A percentile compares a stretch with the other conserved stretches of the same genome.
These are phyloP conservation scores for Laterallus jamaicensis DNA, from an alignment of 2,113 vertebrate species.

Conservation along the genomic window DNA sequence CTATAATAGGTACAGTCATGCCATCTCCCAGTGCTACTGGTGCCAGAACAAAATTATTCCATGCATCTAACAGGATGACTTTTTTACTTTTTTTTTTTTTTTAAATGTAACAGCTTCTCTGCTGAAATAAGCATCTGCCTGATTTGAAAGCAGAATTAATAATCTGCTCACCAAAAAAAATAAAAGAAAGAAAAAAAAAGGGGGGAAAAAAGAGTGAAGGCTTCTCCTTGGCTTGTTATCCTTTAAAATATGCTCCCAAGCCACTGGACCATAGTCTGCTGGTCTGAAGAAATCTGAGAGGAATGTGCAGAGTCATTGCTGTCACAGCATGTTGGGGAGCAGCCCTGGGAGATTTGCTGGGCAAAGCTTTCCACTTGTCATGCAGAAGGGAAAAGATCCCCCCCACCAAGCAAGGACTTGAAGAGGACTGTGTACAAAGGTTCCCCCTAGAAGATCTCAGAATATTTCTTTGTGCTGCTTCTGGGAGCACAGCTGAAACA, in stretches of 20 bases:
- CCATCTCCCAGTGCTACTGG: constrained; percentile 14
- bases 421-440: neutral
- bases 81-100: constrained; percentile 20
- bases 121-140: constrained; percentile 29
- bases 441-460: neutral
- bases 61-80: neutral
- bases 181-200: neutral
- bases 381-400: neutral
- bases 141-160: constrained; percentile 51
- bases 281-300: neutral
- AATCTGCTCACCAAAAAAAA: neutral
- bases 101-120: constrained; percentile 25
- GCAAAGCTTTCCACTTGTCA: neutral
- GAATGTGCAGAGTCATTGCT: neutral
- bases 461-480: neutral
- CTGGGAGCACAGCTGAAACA: neutral
- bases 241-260: constrained; percentile 17
- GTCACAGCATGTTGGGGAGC: neutral
- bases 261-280: neutral
- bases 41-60: constrained; percentile 56
- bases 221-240: constrained; percentile 42
- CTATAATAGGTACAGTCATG: constrained; percentile 26
- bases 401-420: neutral
- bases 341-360: neutral
- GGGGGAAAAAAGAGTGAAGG: neutral